A percentile compares a stretch with the other conserved stretches of the same genome.
These are phyloP conservation scores for Chrysolina oricalcia DNA, from an alignment of 2,888 invertebrate species.

Conservation along the genomic window DNA sequence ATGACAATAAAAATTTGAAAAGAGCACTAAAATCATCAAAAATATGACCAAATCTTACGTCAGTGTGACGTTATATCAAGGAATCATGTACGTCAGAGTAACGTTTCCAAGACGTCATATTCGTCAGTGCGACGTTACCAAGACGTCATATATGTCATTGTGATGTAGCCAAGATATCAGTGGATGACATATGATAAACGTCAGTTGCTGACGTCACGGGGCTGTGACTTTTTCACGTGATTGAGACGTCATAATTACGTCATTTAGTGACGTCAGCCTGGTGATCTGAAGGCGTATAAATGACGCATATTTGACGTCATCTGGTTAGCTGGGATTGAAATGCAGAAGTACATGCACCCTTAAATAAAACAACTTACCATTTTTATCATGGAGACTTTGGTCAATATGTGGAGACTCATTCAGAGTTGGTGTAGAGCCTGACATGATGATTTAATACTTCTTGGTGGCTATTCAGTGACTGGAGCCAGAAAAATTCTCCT, in stretches of 20 bases:
- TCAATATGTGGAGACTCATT: too few relatives aligned
- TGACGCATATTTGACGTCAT: slow-evolving; percentile 7
- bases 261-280: slow-evolving; percentile 16
- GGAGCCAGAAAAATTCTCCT: too few relatives aligned
- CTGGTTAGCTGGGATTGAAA: slow-evolving; percentile 21
- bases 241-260: slow-evolving; percentile 11
- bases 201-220: slow-evolving; percentile 23
- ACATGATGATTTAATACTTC: too few relatives aligned
- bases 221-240: slow-evolving; percentile 30
- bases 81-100: slow-evolving; percentile 1
- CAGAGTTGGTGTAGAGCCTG: too few relatives aligned
- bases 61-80: slow-evolving; percentile 15
- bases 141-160: slow-evolving; percentile 16
- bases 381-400: too few relatives aligned
- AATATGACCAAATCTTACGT: neutral
- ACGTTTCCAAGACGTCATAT: neutral
- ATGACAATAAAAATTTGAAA: slow-evolving; percentile 5
- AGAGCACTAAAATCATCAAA: neutral
- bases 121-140: slow-evolving; percentile 4
- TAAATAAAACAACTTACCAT: too few relatives aligned
- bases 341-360: too few relatives aligned
- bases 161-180: slow-evolving; percentile 20
- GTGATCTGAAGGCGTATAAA: slow-evolving; percentile 14
- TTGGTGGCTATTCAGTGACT: too few relatives aligned
- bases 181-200: slow-evolving; percentile 19